Base-by-base conservation (phyloP, 2,888 invertebrate species). In the Caenorhabditis virilis region DNA sequence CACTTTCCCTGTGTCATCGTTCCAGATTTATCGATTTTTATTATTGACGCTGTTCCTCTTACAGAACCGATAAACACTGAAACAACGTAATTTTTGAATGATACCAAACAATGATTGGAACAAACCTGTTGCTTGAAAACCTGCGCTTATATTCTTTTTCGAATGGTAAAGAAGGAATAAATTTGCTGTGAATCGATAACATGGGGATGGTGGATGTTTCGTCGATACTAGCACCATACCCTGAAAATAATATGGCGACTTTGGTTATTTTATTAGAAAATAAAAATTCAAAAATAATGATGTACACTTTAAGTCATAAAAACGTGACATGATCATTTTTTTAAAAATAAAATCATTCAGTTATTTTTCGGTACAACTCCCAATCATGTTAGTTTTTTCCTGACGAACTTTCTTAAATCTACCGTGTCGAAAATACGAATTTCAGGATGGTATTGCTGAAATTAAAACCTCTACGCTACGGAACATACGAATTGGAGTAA, bases 11-110 rank as follows among this genome's bases (percentile, higher is more conserved):
- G 92, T 35, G 90, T 88, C 16, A 82, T 53, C 2, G 56, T 48
- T 16, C 52, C 59, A 13, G 50, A 55, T 22, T 60, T 56, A 85
- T 83, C 79, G 64, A 86, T 85, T 33, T 79, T 72, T 20, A 80
- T 76, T 46, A 95, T 90, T 9, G 91, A 89, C n/a, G 92, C 95
- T 0, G 95, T 95, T 85, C 95, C 95, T 0, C 95, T 87, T 7
- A 98, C 91, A 78, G 93, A 95, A 0, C 94, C 95, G 50, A 95
- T 91, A 84, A 95, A 94, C 0, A 95, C 91, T 0, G 48, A 18
- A 66, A 25, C 30, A 20, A 26, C 20, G 11, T 13, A 16, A 43
- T 3, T 43, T 43, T 39, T 22, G 39, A 23, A 7, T 20, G 38
- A 13, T 25, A 25, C 6, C n/a, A 53, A 41, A n/a, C 23, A 36